A percentile compares a stretch with the other conserved stretches of the same genome.
Conservation (phyloP, 2,888 invertebrate genomes). For the Lepidocyrtoides sp. region DNA sequence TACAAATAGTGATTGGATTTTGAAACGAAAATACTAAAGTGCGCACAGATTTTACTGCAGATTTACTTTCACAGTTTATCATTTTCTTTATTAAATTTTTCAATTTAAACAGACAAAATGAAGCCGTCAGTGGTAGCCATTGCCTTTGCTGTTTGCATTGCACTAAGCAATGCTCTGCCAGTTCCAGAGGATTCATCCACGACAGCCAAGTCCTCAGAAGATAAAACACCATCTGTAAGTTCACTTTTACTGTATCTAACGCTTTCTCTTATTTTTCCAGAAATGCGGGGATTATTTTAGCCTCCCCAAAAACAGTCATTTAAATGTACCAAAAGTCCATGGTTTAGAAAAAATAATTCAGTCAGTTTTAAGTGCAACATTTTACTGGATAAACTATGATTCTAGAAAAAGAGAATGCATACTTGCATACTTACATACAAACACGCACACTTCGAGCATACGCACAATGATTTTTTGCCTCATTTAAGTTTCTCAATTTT, state of each 20-base stretch:
- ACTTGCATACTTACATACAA: too few relatives aligned
- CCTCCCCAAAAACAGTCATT: too few relatives aligned
- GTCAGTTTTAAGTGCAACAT: slow-evolving; percentile 14
- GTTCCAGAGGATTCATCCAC: slow-evolving; percentile 83
- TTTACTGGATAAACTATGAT: background rate
- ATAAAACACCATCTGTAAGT: slow-evolving; percentile 81
- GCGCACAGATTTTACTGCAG: background rate
- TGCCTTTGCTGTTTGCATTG: slow-evolving; percentile 81
- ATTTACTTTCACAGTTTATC: background rate
- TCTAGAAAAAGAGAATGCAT: too few relatives aligned
- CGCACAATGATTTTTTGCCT: background rate
- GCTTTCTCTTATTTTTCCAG: background rate
- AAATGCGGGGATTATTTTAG: background rate
- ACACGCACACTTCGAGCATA: background rate
- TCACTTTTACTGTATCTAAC: background rate
- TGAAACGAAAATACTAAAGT: background rate
- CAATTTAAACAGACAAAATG: slow-evolving; percentile 71
- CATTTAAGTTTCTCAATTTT: background rate
- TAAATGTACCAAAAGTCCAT: background rate
- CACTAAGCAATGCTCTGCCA: slow-evolving; percentile 82
- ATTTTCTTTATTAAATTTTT: slow-evolving; percentile 5
- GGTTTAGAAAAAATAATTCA: too few relatives aligned
- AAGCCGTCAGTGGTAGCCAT: slow-evolving; percentile 81
- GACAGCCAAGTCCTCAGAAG: slow-evolving; percentile 74
- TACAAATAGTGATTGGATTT: slow-evolving; percentile 23